A percentile compares a stretch with the other conserved stretches of the same genome.
phyloP scores from a whole-genome alignment of 2,888 invertebrate genomes.

The Cotesia congregata region DNA sequence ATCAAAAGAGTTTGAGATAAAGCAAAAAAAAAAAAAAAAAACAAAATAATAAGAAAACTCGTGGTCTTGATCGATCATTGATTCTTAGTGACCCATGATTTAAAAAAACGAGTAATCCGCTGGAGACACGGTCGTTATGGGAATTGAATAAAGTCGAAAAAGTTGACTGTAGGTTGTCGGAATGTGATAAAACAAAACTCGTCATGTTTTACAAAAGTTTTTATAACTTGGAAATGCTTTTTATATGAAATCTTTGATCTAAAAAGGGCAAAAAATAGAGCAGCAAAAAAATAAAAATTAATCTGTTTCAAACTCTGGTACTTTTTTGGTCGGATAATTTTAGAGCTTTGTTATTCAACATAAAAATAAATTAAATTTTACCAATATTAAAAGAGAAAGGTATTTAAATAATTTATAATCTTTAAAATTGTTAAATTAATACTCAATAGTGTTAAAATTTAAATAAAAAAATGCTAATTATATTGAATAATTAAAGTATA shows the following conservation, averaged over 20 bases:
- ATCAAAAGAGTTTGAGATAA: background rate
- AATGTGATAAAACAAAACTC: background rate
- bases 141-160: constrained; percentile 22
- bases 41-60: constrained; percentile 27
- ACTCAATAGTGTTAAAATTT: background rate
- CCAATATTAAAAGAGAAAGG: too few species aligned
- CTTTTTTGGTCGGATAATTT: background rate
- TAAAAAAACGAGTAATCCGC: background rate
- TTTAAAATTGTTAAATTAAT: background rate
- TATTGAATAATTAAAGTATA: background rate
- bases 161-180: background rate
- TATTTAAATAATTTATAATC: background rate
- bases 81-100: constrained; percentile 6
- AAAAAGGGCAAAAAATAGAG: background rate
- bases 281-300: background rate
- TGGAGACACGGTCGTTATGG: constrained; percentile 21
- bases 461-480: background rate
- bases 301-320: background rate
- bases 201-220: constrained; percentile 4
- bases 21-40: constrained; percentile 15
- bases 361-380: background rate
- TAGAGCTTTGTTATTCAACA: background rate
- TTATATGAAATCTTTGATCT: background rate
- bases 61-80: constrained; percentile 33
- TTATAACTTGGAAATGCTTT: background rate